Evolutionary conservation across 2,113 vertebrate genomes (phyloP).

Genomic region (Rhizomys pruinosus): DNA sequence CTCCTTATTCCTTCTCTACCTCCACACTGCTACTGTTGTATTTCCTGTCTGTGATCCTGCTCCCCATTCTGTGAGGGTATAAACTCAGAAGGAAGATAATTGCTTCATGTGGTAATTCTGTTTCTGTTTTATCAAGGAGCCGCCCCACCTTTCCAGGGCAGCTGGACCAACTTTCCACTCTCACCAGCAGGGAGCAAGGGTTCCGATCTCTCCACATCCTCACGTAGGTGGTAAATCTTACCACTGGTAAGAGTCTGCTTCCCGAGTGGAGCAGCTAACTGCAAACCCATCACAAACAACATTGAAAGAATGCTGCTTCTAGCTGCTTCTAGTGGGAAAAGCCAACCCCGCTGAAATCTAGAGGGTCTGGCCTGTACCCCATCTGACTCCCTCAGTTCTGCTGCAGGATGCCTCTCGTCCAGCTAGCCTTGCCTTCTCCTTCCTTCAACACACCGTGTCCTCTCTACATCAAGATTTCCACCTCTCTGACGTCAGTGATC

Average conservation of each 20-base stretch:
- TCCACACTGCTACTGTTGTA: not conserved
- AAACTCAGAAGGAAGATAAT: not conserved
- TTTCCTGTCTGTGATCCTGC: not conserved
- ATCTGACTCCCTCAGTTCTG: not conserved
- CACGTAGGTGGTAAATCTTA: not conserved
- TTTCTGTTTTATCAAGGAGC: not conserved
- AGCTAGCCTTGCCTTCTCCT: slow-evolving; percentile 40
- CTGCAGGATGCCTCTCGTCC: too few relatives aligned
- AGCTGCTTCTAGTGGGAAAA: not conserved
- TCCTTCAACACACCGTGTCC: not conserved
- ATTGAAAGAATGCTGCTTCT: not conserved
- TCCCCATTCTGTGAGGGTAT: not conserved
- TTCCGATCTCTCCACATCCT: not conserved
- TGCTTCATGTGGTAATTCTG: not conserved
- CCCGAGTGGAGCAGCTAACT: not conserved
- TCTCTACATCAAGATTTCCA: not conserved
- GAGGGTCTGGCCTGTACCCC: not conserved
- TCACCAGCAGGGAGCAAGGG: too few relatives aligned
- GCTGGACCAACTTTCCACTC: not conserved
- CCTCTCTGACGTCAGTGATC: not conserved
- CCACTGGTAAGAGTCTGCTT: fast-evolving
- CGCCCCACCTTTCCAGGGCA: not conserved
- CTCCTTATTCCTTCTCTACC: too few relatives aligned
- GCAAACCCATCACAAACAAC: too few relatives aligned
- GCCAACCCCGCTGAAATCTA: fast-evolving